Conservation (phyloP, 2,797 vertebrate genomes). For the Poecilia wingei region DNA sequence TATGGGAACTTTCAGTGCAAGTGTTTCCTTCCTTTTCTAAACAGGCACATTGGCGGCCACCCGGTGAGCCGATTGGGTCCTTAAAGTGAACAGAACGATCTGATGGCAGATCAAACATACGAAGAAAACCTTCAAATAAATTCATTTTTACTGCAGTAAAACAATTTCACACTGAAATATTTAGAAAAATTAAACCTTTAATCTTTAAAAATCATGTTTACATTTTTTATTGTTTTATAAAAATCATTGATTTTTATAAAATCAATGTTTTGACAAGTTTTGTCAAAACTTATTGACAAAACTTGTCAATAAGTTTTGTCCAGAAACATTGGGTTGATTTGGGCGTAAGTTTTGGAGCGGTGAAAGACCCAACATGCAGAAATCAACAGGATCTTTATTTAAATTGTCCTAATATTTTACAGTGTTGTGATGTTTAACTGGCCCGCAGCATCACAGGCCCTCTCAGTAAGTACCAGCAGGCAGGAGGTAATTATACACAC, state of each 20-base stretch:
- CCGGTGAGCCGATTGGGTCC: slow-evolving; percentile 63
- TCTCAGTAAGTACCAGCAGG: background rate
- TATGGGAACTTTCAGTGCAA: slow-evolving; percentile 77
- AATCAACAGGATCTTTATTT: background rate
- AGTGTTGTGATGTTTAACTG: background rate
- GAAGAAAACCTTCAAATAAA: background rate
- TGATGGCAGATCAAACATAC: background rate
- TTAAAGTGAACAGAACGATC: background rate
- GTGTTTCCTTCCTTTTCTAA: slow-evolving; percentile 78
- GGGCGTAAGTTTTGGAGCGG: too few species aligned
- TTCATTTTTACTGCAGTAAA: background rate
- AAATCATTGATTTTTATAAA: background rate
- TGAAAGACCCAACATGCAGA: background rate
- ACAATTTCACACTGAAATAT: background rate
- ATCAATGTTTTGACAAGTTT: too few species aligned
- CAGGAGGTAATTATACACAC: background rate
- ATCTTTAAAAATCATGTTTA: background rate
- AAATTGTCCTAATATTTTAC: background rate
- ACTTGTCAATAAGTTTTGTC: background rate
- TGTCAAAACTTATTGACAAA: too few species aligned
- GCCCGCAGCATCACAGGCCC: background rate
- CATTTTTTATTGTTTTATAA: background rate
- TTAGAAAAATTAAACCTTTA: background rate
- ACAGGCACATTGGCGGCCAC: slow-evolving; percentile 77
- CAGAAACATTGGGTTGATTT: background rate